phyloP scores from a whole-genome alignment of 2,797 vertebrate species.

The Rhynchotus rufescens region DNA sequence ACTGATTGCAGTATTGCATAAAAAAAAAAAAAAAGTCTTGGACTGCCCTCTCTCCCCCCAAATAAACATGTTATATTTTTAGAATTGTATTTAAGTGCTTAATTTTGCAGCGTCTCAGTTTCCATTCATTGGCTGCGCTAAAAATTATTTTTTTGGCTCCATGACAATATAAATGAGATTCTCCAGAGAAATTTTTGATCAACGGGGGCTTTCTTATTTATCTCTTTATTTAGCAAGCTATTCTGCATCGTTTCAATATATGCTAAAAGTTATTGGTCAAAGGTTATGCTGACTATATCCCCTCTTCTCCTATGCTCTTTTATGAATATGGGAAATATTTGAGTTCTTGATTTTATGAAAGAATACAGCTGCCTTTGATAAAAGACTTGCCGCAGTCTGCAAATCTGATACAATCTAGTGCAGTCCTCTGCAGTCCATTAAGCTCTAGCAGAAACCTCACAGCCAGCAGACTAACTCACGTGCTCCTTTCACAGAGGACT shows the following conservation, averaged over 20 bases:
- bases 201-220: slow-evolving; percentile 4
- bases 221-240: slow-evolving; percentile 5
- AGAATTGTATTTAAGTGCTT: neutral
- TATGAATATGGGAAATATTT: slow-evolving; percentile 12
- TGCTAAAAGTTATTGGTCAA: neutral
- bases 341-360: slow-evolving; percentile 18
- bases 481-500: neutral
- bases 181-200: slow-evolving; percentile 9
- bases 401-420: slow-evolving; percentile 29
- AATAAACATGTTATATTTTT: neutral
- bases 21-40: neutral
- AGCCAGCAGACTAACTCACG: neutral
- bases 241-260: neutral
- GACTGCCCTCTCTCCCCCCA: neutral
- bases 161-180: neutral
- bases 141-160: neutral
- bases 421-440: slow-evolving; percentile 52
- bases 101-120: neutral
- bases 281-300: neutral
- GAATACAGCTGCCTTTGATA: slow-evolving; percentile 2
- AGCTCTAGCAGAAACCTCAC: slow-evolving; percentile 3
- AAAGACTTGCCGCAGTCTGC: slow-evolving; percentile 71
- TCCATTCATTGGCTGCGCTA: neutral
- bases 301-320: slow-evolving; percentile 11
- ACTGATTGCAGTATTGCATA: neutral